Base-by-base conservation (phyloP, 2,888 invertebrate genomes). In the Campaea margaritaria region DNA sequence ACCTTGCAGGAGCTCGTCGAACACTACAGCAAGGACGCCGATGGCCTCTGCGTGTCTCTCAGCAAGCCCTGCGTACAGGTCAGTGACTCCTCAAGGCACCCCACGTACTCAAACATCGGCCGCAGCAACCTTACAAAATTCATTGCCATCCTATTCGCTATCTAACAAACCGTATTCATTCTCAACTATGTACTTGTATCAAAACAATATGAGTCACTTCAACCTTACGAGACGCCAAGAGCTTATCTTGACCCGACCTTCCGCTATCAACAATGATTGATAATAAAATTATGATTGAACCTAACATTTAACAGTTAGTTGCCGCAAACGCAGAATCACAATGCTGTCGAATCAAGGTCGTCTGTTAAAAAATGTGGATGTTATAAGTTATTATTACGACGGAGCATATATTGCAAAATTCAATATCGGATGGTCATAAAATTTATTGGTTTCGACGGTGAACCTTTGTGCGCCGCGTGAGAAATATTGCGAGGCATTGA, bases 31-130 rank as follows among this genome's bases (percentile, higher is more conserved):
- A 96, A 97, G 92, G 99, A 99, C 86, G 97, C 99, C 13, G 99
- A 99, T 87, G 99, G 99, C 13, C 95, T 99, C 54, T 99, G 99
- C 90, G 99, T 99, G 65, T 98, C 99, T 86, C 95, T 99, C 72
- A 96, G 96, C 91, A 98, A 97, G 87, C 97, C 98, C 52, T 98
- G 98, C 89, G 96, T 98, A 70, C 97, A 98, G 96, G 97, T 97
- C 55, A 69, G 84, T 79, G 44, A 65, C 62, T 61, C 46, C 36
- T 38, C 54, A 58, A 58, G 58, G 56, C 53, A 46, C 43, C 53
- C 58, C 27, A 46, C 52, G 54, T 53, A 45, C 47, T 55, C 48
- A 59, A 58, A 36, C 46, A 46, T 15, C 36, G 34, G 28, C 11
- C 43, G 46, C 34, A 50, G 28, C 43, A 50, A 46, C 55, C 45